Base-by-base conservation (phyloP, 2,113 vertebrate genomes). In the Strix aluco region DNA sequence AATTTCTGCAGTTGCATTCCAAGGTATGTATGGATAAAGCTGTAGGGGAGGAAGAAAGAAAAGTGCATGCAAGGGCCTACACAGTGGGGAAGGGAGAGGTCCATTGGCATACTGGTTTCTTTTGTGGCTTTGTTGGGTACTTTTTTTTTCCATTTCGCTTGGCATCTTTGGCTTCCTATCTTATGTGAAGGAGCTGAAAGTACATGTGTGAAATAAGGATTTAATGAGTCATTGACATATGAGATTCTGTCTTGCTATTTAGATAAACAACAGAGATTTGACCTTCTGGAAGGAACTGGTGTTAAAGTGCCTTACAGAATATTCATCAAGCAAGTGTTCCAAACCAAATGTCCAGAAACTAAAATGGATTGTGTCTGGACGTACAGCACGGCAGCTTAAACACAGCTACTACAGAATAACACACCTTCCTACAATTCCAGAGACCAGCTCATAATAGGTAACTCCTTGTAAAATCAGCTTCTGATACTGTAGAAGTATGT, bases 391-490 rank as follows among this genome's bases (percentile, higher is more conserved):
- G 57, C 99, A 99, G 89, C 95, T 99, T 72, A 99, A 99, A 96
- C 99, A 98, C 61, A 99, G 99, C 97, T 99, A 99, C 96, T 99
- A 99, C 96, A 99, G 98, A 97, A 99, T 99, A 83, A 83, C 98
- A 88, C 99, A 99, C 95, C 99, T 99, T 86, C 99, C 99, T 78
- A 99, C 99, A 63, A 99, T 99, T 93, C 99, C 99, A 9, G 99
- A 99, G 97, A 98, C 96, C 9, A 97, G 97, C 63, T 98, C 91
- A 38, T 99, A 98, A 97, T 15, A 59, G 93, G 96, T 96, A 94
- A 92, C 63, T 85, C 44, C 86, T 40, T 81, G 69, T 42, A 11
- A 78, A 84, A 80, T 72, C 21, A n/a, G 0, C 29, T 81, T 63
- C 9, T 81, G 40, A 13, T 85, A 34, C 67, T 5, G 26, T 20